Evolutionary conservation across 2,888 invertebrate genomes (phyloP), one percentile per base, ranked within the genome.

Genomic region (Rhamphomyia laevipes): DNA sequence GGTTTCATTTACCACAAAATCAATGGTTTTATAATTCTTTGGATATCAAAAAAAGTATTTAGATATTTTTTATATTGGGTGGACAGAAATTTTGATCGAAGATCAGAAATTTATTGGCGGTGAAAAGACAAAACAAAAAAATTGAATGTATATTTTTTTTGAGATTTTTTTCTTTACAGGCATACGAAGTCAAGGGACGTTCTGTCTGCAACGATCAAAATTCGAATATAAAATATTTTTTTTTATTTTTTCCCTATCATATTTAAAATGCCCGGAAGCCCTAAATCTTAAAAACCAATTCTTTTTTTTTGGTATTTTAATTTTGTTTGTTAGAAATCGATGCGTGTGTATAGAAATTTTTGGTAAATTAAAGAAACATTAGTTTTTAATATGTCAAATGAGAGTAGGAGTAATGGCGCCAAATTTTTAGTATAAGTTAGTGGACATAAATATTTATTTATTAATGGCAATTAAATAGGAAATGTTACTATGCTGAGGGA

Each of bases 31-130:
- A 6, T 6, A 9, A 21, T 21, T 21, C 21, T 9, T 33, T 33
- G 33, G 3, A 33, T 33, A 4, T 6, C 3, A 33, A 33, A 11
- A 13, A 33, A 33, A 33, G 33, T 13, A 4, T 33, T 33, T 13
- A 6, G 13, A 6, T 13, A 9, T 33, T 13, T 33, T 33, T 33
- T 13, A 33, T 13, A 13, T 35, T 13, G 38, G 38, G 49, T 49
- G 49, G 49, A 49, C 49, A 49, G 49, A 49, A 46, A 42, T 46
- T 49, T 49, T 46, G 42, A 42, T 42, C 42, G 42, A 42, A 21
- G 42, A 27, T 27, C 27, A 23, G n/a, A 42, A 42, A 42, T 42
- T 42, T 42, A 42, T 42, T 17, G 18, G 40, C 4, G 37, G 10
- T 15, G 16, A 37, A 37, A 16, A 37, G 4, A 41, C 12, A 41